These are phyloP conservation scores for Ptilodon capucinus DNA, from an alignment of 2,888 invertebrate species.

Conservation along the genomic window DNA sequence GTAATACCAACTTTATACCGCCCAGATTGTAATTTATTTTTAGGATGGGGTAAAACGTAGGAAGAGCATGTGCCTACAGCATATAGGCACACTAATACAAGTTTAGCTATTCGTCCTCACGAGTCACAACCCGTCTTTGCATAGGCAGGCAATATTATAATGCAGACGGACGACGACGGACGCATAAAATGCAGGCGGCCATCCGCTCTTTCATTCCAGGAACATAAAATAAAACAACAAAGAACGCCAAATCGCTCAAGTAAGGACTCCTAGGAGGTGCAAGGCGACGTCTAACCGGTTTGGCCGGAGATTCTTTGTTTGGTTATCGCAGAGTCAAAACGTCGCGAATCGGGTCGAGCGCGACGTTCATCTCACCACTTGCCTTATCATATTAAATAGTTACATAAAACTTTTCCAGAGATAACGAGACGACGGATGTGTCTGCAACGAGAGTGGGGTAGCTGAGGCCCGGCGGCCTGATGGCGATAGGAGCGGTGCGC, in stretches of 20 bases:
- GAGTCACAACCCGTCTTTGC: slow-evolving; percentile 28
- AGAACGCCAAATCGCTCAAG: slow-evolving; percentile 67
- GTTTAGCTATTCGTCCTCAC: slow-evolving; percentile 38
- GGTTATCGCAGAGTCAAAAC: slow-evolving; percentile 57
- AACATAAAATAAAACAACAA: slow-evolving; percentile 64
- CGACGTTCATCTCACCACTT: slow-evolving; percentile 38
- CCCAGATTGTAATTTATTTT: too few relatives aligned
- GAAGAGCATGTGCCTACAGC: too few relatives aligned
- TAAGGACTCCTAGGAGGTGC: slow-evolving; percentile 69
- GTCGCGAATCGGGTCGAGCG: slow-evolving; percentile 45
- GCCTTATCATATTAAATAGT: too few relatives aligned
- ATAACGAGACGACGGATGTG: slow-evolving; percentile 56
- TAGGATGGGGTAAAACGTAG: too few relatives aligned
- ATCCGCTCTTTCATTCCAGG: slow-evolving; percentile 50
- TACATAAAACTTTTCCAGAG: slow-evolving; percentile 59
- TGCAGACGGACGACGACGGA: slow-evolving; percentile 33
- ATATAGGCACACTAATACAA: slow-evolving; percentile 4
- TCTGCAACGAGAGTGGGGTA: slow-evolving; percentile 54
- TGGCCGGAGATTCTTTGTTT: slow-evolving; percentile 65
- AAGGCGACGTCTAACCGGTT: slow-evolving; percentile 69
- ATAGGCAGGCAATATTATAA: too few relatives aligned
- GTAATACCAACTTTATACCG: too few relatives aligned
- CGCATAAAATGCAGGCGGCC: slow-evolving; percentile 41
- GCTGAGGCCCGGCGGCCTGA: slow-evolving; percentile 70
- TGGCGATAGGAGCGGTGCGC: slow-evolving; percentile 61